These are phyloP conservation scores for Dromaius novaehollandiae DNA, from an alignment of 2,113 vertebrate species.

Conservation along the genomic window DNA sequence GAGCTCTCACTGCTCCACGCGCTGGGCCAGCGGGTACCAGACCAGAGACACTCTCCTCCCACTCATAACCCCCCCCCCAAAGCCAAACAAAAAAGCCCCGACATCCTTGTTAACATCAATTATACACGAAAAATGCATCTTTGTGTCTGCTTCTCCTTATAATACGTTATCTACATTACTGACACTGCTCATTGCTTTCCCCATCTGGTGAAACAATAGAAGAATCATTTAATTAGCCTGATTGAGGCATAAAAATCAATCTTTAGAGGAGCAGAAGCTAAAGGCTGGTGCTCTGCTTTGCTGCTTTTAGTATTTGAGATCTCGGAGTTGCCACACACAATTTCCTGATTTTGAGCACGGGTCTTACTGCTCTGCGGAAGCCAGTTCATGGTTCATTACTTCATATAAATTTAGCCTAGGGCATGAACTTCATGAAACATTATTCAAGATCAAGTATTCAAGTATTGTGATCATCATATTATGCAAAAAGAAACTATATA, in stretches of 20 bases:
- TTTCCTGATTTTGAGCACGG: neutral
- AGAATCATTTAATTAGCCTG: neutral
- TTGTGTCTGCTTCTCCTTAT: neutral
- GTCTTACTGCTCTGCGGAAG: neutral
- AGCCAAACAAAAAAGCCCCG: neutral
- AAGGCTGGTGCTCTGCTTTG: neutral
- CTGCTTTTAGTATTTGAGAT: neutral
- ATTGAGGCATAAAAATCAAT: neutral
- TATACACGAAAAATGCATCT: neutral
- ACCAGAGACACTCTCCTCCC: neutral
- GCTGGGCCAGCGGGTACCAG: neutral
- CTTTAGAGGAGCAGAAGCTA: neutral
- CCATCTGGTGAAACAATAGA: neutral
- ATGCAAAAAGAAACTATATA: neutral
- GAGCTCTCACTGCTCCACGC: neutral
- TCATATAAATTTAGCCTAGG: neutral
- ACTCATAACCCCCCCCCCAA: neutral
- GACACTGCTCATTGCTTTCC: neutral
- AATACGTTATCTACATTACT: neutral
- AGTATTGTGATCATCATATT: neutral
- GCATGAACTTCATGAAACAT: too few species aligned
- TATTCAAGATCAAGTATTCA: neutral
- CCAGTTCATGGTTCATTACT: neutral
- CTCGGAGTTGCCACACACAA: neutral
- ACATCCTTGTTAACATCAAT: neutral